These are phyloP conservation scores for Cylloceria caligata DNA, from an alignment of 2,888 invertebrate genomes.

Conservation along the genomic window DNA sequence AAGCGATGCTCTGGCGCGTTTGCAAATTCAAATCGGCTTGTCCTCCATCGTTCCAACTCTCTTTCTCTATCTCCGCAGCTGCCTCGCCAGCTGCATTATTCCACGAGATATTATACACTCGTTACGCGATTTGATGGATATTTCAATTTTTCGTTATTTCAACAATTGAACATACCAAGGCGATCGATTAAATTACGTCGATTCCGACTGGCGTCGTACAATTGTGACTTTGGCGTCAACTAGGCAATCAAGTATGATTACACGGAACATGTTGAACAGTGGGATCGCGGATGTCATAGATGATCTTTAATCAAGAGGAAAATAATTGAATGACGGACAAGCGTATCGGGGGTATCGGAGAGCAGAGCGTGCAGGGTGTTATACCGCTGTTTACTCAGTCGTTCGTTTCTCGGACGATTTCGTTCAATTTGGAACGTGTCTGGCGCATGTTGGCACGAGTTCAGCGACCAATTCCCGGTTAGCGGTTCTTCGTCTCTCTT, in stretches of 20 bases:
- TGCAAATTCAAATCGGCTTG: conserved; percentile 62
- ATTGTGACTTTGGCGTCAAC: neutral
- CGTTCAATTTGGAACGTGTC: conserved; percentile 49
- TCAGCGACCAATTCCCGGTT: conserved; percentile 47
- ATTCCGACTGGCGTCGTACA: neutral
- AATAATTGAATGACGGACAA: conserved; percentile 48
- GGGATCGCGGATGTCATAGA: neutral
- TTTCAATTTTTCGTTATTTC: neutral
- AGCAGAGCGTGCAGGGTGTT: conserved; percentile 29
- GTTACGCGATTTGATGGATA: conserved; percentile 21
- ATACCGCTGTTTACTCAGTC: conserved; percentile 7
- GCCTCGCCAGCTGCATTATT: conserved; percentile 24
- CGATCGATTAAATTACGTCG: neutral
- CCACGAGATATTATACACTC: conserved; percentile 17
- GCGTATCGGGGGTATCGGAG: neutral
- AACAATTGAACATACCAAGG: neutral
- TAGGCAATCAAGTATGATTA: neutral
- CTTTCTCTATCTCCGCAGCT: conserved; percentile 13
- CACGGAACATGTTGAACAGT: neutral
- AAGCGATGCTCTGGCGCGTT: conserved; percentile 48
- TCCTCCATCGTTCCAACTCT: conserved; percentile 34
- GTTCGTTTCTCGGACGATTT: conserved; percentile 15
- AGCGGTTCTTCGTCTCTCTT: conserved; percentile 20
- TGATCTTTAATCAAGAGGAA: conserved; percentile 31
- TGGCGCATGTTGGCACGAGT: conserved; percentile 54